These are phyloP conservation scores for Mythimna vitellina DNA, from an alignment of 2,888 invertebrate genomes.

Conservation along the genomic window DNA sequence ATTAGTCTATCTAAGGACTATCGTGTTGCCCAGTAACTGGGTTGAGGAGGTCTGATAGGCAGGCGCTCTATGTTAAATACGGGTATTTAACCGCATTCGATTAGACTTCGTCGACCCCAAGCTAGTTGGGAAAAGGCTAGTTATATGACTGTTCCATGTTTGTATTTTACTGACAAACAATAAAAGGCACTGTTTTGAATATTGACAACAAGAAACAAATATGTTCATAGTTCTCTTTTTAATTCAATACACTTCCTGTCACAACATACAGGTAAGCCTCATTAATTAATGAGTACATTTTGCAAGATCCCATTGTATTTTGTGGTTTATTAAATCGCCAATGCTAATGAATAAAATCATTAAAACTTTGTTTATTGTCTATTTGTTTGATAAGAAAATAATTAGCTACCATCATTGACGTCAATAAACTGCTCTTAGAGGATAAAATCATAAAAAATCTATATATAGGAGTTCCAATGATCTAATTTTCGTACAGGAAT, in stretches of 20 bases:
- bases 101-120: no score
- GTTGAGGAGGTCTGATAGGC: no score
- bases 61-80: no score
- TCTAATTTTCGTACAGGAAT: slow-evolving; percentile 25
- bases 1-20: no score
- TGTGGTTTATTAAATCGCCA: slow-evolving; percentile 45
- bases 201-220: background rate
- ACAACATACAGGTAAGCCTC: slow-evolving; percentile 1
- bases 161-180: no score
- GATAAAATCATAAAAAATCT: slow-evolving; percentile 35
- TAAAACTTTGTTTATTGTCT: slow-evolving; percentile 40
- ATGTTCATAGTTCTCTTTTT: background rate
- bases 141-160: no score
- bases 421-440: slow-evolving; percentile 29
- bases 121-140: no score
- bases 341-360: slow-evolving; percentile 42
- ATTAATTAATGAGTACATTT: slow-evolving; percentile 30
- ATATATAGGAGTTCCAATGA: background rate
- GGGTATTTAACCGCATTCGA: no score
- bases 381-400: slow-evolving; percentile 26
- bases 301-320: slow-evolving; percentile 22
- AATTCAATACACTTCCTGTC: slow-evolving; percentile 8
- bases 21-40: no score
- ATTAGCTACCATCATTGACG: slow-evolving; percentile 21
- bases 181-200: background rate